Base-by-base conservation (phyloP, 2,888 invertebrate species). In the Brachylomia viminalis region DNA sequence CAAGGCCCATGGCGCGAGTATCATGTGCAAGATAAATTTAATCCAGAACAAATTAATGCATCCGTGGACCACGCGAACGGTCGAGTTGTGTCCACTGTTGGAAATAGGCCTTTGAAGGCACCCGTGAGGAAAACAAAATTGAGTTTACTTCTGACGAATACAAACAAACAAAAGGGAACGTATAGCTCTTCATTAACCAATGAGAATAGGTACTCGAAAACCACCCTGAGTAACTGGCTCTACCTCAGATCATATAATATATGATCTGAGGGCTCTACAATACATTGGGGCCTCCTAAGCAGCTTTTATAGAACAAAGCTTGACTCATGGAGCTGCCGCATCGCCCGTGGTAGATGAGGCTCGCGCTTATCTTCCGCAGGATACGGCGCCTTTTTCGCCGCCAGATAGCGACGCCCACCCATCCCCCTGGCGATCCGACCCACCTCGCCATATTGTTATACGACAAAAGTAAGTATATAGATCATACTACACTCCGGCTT, bases 291-390 rank as follows among this genome's bases (percentile, higher is more conserved):
- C 64, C 33, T 61, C 52, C 68, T 47, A 42, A 54, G 33, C 52
- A 52, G 67, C 23, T 77, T 83, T 72, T 74, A n/a, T 71, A 84
- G 64, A 86, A 84, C 85, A 82, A 86, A 69, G 79, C 62, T 23
- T 58, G 64, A 54, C 58, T 69, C 81, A 81, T 77, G 73, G 80
- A 77, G 74, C 56, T 77, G 78, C 61, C 58, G 70, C 67, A 27
- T 38, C 17, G 54, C n/a, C n/a, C 27, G 47, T 49, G 33, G 83
- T 88, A 92, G 92, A 93, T 93, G 94, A 92, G 87, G 90, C 90
- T 92, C 87, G 88, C 85, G 91, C 91, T 93, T 95, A 95, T 95
- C 94, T 91, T 88, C 84, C 85, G 88, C 92, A 93, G 93, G 93
- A 93, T 93, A 93, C 89, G 89, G 88, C 87, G 89, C 88, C 91